Evolutionary conservation across 2,113 vertebrate species (phyloP).

Genomic region (Oreocharis arfaki): DNA sequence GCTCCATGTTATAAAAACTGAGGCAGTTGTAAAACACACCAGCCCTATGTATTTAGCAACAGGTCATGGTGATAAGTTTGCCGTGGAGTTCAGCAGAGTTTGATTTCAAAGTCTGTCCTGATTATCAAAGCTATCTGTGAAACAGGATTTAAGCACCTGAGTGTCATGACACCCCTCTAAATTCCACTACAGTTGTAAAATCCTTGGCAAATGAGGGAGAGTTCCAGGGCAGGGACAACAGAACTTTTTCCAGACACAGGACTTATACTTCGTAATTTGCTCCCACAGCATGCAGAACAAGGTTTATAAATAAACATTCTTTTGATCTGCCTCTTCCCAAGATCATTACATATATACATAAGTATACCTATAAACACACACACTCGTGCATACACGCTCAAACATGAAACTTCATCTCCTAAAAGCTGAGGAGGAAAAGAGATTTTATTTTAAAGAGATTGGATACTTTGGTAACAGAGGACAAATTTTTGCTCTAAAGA

Average conservation of each 20-base stretch:
- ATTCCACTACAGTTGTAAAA: not conserved
- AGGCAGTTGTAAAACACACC: conserved; percentile 7
- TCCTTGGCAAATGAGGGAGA: not conserved
- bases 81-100: conserved; percentile 40
- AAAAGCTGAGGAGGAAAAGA: not conserved
- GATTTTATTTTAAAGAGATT: not conserved
- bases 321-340: not conserved
- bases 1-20: not conserved
- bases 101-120: conserved; percentile 57
- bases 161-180: not conserved
- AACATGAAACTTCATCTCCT: not conserved
- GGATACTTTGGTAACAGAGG: not conserved
- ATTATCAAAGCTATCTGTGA: not conserved
- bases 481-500: not conserved
- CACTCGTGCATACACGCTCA: not conserved
- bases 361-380: not conserved
- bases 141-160: not conserved
- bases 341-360: rapidly evolving
- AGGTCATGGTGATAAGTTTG: conserved; percentile 39
- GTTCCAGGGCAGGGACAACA: not conserved
- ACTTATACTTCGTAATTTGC: not conserved
- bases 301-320: not conserved
- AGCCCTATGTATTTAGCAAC: conserved; percentile 31
- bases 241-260: not conserved
- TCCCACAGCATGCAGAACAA: not conserved